A percentile compares a stretch with the other conserved stretches of the same genome.
phyloP scores from a whole-genome alignment of 2,113 vertebrate species.

The Mustelus asterias region DNA sequence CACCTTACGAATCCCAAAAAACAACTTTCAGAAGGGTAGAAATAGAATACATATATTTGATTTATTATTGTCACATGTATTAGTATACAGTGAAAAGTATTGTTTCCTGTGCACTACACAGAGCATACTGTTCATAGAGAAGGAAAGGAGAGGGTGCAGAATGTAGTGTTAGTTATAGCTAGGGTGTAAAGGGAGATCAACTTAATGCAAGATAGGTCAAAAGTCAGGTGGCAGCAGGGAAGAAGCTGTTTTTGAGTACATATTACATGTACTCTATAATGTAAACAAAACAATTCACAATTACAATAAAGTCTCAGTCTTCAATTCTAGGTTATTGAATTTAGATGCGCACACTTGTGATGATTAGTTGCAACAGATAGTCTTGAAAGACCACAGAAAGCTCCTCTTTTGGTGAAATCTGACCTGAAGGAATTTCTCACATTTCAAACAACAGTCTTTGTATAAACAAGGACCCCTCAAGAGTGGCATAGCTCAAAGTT shows the following conservation, averaged over 20 bases:
- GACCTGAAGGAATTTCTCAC: slow-evolving; percentile 27
- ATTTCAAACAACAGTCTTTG: not conserved
- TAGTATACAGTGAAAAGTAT: too few species aligned
- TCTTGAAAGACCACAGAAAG: not conserved
- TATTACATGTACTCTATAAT: not conserved
- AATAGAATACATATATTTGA: not conserved
- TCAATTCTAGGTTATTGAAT: not conserved
- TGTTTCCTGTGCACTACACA: too few species aligned
- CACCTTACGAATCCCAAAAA: not conserved
- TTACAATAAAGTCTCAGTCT: not conserved
- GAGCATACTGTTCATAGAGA: too few species aligned
- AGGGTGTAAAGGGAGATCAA: too few species aligned
- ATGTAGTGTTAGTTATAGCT: too few species aligned
- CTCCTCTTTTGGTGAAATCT: not conserved
- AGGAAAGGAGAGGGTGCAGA: too few species aligned
- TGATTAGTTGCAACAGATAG: not conserved
- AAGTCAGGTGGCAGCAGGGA: too few species aligned
- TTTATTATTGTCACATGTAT: too few species aligned
- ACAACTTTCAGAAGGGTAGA: not conserved
- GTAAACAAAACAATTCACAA: not conserved
- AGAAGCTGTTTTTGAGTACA: too few species aligned
- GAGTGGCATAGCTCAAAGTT: not conserved
- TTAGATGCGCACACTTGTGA: not conserved
- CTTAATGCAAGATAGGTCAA: too few species aligned
- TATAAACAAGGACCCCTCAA: not conserved